Base-by-base conservation (phyloP, 2,113 vertebrate genomes). In the Cnemophilus loriae region DNA sequence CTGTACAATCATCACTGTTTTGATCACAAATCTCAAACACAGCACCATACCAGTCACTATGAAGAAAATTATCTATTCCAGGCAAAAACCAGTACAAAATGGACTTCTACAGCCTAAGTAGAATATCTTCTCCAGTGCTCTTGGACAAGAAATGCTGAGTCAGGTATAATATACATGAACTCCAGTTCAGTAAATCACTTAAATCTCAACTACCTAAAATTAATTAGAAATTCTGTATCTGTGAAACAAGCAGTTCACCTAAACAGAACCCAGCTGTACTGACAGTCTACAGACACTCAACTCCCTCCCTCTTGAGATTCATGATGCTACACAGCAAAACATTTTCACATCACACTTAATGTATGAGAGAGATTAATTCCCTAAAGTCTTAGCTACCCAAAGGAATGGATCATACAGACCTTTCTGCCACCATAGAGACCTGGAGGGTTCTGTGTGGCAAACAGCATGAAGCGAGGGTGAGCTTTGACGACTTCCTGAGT, bases 401-500 rank as follows among this genome's bases (percentile, higher is more conserved):
- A 84, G 18, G 6, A 69, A 44, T 2, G 24, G 61, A 71, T 11
- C 11, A 27, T 19, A 97, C 91, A 49, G 88, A 99, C 99, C 99
- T 99, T 99, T 96, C 99, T 98, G 69, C 99, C 99, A 24, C 99
- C 99, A 35, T 99, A 99, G 50, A 99, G 98, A 35, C 99, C 99
- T 44, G 99, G 99, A 32, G 99, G 99, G 89, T 99, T 99, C 95
- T 99, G 99, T 17, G 99, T 99, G 39, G 99, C 99, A 96, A 99
- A 99, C 42, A 99, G 98, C 99, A 99, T 99, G 96, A 99, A 99
- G 49, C 98, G 98, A 79, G 99, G 98, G 50, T 99, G 99, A 80
- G 99, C 99, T 97, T 96, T 99, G 88, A 99, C 98, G 30, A 99
- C 98, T 97, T 99, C 99, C 83, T 99, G 99, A 7, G 99, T 99